Conservation (phyloP, 2,797 vertebrate genomes). For the Loriculus beryllinus region DNA sequence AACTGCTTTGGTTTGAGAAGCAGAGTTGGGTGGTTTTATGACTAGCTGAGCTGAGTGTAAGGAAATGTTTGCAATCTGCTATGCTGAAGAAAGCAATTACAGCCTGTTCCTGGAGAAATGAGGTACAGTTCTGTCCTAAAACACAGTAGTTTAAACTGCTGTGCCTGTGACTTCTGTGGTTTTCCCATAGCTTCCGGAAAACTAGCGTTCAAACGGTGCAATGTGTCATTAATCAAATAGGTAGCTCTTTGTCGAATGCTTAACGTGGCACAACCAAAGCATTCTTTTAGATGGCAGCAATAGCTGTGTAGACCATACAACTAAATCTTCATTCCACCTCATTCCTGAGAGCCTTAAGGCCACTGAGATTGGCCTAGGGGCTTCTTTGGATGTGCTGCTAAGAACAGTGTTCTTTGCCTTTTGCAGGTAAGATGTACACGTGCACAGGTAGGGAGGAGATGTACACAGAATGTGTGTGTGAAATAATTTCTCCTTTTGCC, state of each 20-base stretch:
- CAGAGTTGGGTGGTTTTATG: neutral
- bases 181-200: neutral
- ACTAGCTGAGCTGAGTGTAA: neutral
- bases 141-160: neutral
- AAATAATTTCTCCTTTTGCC: neutral
- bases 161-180: neutral
- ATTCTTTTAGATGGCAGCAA: neutral
- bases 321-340: neutral
- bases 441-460: fast-evolving
- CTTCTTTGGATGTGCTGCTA: fast-evolving
- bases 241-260: neutral
- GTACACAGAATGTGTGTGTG: neutral
- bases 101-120: neutral
- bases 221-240: neutral
- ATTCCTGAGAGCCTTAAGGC: neutral
- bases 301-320: fast-evolving
- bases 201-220: neutral
- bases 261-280: neutral
- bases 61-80: neutral
- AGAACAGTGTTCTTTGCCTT: neutral
- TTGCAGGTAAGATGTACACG: fast-evolving
- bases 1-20: neutral
- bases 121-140: neutral
- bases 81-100: neutral
- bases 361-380: fast-evolving